Conservation (phyloP, 2,888 invertebrate species). For the Cacoxenus indagator region DNA sequence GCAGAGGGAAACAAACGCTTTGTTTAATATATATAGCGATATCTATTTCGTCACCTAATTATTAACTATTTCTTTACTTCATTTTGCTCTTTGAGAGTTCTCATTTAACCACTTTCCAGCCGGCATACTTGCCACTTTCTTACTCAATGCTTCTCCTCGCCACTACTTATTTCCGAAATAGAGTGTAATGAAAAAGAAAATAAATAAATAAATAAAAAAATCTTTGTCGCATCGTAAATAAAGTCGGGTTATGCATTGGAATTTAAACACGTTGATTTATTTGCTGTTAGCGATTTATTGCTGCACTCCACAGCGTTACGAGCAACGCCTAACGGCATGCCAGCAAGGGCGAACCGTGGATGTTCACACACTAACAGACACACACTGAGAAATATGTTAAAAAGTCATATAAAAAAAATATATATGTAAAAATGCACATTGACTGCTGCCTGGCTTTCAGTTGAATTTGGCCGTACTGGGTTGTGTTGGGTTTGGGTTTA, state of each 20-base stretch:
- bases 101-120: too few relatives aligned
- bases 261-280: slow-evolving; percentile 69
- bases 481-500: background rate
- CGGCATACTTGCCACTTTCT: background rate
- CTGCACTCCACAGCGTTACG: slow-evolving; percentile 47
- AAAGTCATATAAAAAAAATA: slow-evolving; percentile 21
- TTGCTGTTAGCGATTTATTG: slow-evolving; percentile 69
- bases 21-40: too few relatives aligned
- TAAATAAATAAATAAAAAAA: background rate
- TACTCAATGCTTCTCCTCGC: background rate
- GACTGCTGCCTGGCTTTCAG: slow-evolving; percentile 28
- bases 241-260: slow-evolving; percentile 62
- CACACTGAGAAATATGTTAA: slow-evolving; percentile 3
- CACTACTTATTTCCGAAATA: background rate
- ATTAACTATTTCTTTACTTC: too few relatives aligned
- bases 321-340: slow-evolving; percentile 36
- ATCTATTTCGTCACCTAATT: too few relatives aligned
- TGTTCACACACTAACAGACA: background rate
- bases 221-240: slow-evolving; percentile 63
- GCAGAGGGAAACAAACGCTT: too few relatives aligned
- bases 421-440: slow-evolving; percentile 41
- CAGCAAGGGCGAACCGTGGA: slow-evolving; percentile 11
- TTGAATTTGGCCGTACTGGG: background rate
- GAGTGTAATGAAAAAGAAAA: background rate
- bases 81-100: too few relatives aligned